phyloP scores from a whole-genome alignment of 2,888 invertebrate genomes.

The Gortyna flavago region DNA sequence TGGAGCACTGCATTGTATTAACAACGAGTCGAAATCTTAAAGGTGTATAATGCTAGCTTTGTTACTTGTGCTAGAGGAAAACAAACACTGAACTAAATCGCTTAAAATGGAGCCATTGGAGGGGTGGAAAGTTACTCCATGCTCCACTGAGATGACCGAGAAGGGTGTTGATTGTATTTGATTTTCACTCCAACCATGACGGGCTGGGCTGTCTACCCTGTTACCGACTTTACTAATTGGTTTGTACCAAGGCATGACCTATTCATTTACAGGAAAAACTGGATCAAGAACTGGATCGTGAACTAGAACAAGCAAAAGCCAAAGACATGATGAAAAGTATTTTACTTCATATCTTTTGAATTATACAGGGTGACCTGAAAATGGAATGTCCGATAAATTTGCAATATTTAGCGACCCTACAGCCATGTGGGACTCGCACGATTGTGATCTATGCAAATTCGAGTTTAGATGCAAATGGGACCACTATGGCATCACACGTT shows the following conservation, averaged over 20 bases:
- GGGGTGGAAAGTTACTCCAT: not conserved
- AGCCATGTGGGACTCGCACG: conserved; percentile 58
- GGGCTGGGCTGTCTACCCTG: not conserved
- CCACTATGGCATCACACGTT: conserved; percentile 47
- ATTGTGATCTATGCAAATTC: conserved; percentile 69
- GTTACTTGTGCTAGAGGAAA: not conserved
- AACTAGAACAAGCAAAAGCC: not conserved
- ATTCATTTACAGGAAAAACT: not conserved
- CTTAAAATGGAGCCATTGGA: not conserved
- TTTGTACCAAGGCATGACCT: not conserved
- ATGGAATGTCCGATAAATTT: conserved; percentile 47
- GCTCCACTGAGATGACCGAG: not conserved
- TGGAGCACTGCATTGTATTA: not conserved
- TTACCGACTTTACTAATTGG: not conserved
- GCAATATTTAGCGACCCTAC: conserved; percentile 37
- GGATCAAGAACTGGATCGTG: not conserved
- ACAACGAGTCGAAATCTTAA: not conserved
- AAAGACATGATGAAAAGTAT: not conserved
- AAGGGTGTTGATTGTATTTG: not conserved
- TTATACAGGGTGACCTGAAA: not conserved
- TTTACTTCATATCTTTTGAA: not conserved
- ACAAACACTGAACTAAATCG: not conserved
- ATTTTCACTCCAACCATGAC: no score
- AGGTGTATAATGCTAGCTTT: not conserved
- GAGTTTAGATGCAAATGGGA: conserved; percentile 63